Base-by-base conservation (phyloP, 2,113 vertebrate genomes). In the Romanogobio albipinnatus region DNA sequence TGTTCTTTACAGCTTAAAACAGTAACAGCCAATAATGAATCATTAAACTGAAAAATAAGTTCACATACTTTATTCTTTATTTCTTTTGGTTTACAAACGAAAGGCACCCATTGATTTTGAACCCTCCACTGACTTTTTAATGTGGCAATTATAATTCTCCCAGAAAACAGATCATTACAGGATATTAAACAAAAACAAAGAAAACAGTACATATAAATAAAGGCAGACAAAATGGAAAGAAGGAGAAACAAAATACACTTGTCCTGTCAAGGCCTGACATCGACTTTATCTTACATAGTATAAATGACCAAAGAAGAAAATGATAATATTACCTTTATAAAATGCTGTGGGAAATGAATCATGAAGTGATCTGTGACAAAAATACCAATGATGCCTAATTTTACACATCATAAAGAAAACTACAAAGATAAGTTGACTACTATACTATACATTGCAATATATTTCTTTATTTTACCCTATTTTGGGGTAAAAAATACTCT, bases 21-120 rank as follows among this genome's bases (percentile, higher is more conserved):
- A 62, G 24, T 14, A 24, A 61, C n/a, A 10, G 3, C 15, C 9
- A 73, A 45, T 79, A 36, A 81, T 24, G 47, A 79, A 36, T 59
- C 56, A 43, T 45, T 15, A 49, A 45, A 45, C 51, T 43, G 51
- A 70, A 73, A 56, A 53, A 81, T 49, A 85, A 86, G 88, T 89
- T 90, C 89, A 89, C 66, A 81, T 39, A 4, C 49, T 92, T 94
- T 90, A 90, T 91, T 90, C 13, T 86, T 84, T 61, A 86, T 91
- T 85, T 79, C 86, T 91, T 97, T 97, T 96, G 95, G 94, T 96
- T 96, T 96, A 96, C 96, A 96, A 96, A 97, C 93, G 94, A 96
- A 97, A 93, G 96, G 96, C 96, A 97, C 96, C 95, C 92, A 89
- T 92, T 95, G 94, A 94, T 94, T 93, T 94, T 93, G 87, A 91